A percentile compares a stretch with the other conserved stretches of the same genome.
Conservation (phyloP, 2,113 vertebrate species). For the Amblyopsis rosae region DNA sequence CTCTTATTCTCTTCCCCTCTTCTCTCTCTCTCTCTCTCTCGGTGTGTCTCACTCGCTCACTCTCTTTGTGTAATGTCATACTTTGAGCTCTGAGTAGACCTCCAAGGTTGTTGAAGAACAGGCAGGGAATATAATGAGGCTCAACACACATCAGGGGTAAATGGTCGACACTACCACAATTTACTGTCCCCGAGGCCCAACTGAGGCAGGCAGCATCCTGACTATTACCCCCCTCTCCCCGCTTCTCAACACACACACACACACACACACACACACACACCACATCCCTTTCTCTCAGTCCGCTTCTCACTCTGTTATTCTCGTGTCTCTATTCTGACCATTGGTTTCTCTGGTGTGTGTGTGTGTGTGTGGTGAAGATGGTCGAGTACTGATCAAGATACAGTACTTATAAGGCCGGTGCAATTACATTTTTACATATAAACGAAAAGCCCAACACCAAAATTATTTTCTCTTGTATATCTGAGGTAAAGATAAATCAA, state of each 20-base stretch:
- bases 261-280: too few relatives aligned
- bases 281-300: constrained; percentile 16
- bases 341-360: not conserved
- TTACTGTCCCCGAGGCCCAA: constrained; percentile 64
- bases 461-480: too few relatives aligned
- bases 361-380: too few relatives aligned
- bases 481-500: too few relatives aligned
- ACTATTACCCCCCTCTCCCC: too few relatives aligned
- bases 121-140: constrained; percentile 46
- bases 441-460: too few relatives aligned
- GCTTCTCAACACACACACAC: too few relatives aligned
- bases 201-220: constrained; percentile 6
- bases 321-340: not conserved
- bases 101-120: constrained; percentile 45
- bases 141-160: constrained; percentile 46
- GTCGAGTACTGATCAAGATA: too few relatives aligned
- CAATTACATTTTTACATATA: too few relatives aligned
- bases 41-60: not conserved
- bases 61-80: not conserved
- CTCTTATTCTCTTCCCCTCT: not conserved
- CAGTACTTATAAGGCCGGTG: too few relatives aligned
- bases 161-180: constrained; percentile 51
- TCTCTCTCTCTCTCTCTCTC: not conserved
- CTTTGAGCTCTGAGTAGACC: constrained; percentile 27
- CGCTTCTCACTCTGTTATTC: not conserved